These are phyloP conservation scores for Acleris laterana DNA, from an alignment of 2,888 invertebrate genomes.

Conservation along the genomic window DNA sequence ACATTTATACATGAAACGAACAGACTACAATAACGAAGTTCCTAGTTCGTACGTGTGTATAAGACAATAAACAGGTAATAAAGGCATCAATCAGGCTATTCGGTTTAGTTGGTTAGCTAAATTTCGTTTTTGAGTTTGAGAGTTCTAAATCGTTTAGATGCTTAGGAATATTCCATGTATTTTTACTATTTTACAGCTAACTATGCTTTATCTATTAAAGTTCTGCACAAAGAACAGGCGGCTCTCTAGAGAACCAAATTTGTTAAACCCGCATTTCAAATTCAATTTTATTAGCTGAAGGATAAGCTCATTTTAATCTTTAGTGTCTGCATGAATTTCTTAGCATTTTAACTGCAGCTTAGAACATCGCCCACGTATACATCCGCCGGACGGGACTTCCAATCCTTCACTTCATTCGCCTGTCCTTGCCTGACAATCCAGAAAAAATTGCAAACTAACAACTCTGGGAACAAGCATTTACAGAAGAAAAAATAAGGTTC, in stretches of 20 bases:
- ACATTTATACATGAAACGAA: conserved; percentile 2
- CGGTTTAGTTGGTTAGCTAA: not conserved
- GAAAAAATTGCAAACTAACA: conserved; percentile 33
- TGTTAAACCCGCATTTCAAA: no score
- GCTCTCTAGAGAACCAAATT: no score
- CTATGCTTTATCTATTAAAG: no score
- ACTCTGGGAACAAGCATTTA: conserved; percentile 14
- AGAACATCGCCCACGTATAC: conserved; percentile 12
- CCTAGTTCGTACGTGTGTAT: no score
- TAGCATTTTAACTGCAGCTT: not conserved
- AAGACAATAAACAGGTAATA: not conserved
- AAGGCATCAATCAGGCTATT: not conserved
- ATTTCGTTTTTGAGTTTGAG: not conserved
- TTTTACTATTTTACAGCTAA: no score
- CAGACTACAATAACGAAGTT: no score
- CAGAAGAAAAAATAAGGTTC: not conserved
- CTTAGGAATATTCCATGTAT: no score
- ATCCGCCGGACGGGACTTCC: conserved; percentile 17
- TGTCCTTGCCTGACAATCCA: conserved; percentile 28
- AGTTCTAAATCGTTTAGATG: no score
- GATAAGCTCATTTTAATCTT: not conserved
- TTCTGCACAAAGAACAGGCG: not conserved
- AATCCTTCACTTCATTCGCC: conserved; percentile 35
- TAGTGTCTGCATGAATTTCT: not conserved
- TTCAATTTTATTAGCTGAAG: no score